A percentile compares a stretch with the other conserved stretches of the same genome.
Evolutionary conservation across 2,797 vertebrate species (phyloP).

Genomic region (Mastacembelus armatus): DNA sequence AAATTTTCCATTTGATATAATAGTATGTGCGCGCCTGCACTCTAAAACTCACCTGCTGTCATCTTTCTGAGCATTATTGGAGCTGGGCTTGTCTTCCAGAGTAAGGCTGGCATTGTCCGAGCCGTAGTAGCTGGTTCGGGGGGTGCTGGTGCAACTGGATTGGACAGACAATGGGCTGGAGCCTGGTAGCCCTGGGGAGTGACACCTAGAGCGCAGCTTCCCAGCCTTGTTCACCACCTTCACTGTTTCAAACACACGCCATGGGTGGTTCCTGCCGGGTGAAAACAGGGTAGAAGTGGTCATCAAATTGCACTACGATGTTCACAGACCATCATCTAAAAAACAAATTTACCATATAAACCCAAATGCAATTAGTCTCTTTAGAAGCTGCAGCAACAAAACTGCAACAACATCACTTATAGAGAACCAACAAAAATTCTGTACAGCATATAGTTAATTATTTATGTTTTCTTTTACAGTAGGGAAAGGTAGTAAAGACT

Average conservation of each 20-base stretch:
- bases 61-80: constrained; percentile 52
- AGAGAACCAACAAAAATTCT: neutral
- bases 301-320: neutral
- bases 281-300: neutral
- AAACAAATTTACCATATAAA: neutral
- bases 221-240: constrained; percentile 84
- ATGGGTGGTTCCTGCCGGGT: constrained; percentile 79
- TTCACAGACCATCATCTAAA: neutral
- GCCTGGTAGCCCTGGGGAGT: constrained; percentile 80
- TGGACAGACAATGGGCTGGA: constrained; percentile 77
- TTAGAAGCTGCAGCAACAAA: neutral
- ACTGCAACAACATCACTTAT: neutral
- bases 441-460: too few species aligned
- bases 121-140: constrained; percentile 78
- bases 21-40: neutral
- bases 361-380: neutral
- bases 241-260: constrained; percentile 89
- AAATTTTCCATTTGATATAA: neutral
- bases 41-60: constrained; percentile 69
- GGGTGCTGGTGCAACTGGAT: constrained; percentile 85
- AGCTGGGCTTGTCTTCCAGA: constrained; percentile 76
- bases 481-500: too few species aligned
- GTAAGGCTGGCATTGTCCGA: constrained; percentile 78
- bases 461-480: too few species aligned
- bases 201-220: constrained; percentile 82